phyloP scores from a whole-genome alignment of 2,888 invertebrate species.

The Nematopogon swammerdamellus region DNA sequence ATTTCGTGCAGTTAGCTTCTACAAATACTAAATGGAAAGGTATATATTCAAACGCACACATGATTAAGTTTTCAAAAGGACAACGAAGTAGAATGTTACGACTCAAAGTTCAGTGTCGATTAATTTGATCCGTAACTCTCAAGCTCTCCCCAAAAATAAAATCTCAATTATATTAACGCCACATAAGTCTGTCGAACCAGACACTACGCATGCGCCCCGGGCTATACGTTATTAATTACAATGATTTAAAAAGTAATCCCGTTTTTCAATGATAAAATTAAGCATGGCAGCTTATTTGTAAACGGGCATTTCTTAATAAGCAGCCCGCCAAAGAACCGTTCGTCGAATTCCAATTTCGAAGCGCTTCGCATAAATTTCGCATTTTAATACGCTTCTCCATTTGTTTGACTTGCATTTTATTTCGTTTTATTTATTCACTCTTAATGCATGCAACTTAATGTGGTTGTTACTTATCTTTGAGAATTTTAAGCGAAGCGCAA shows the following conservation, averaged over 20 bases:
- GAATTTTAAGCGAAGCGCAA: background rate
- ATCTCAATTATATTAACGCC: background rate
- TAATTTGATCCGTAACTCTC: background rate
- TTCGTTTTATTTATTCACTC: background rate
- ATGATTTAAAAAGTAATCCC: background rate
- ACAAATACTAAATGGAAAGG: too few relatives aligned
- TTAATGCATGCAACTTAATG: background rate
- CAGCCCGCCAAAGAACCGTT: background rate
- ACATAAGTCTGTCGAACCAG: background rate
- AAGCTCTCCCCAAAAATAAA: background rate
- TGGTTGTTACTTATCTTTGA: background rate
- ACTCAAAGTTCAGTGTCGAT: too few relatives aligned
- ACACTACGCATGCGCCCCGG: conserved; percentile 9
- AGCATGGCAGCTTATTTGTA: background rate
- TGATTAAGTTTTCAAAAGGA: too few relatives aligned
- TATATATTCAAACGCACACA: too few relatives aligned
- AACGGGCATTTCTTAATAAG: background rate
- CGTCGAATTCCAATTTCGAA: background rate
- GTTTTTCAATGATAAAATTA: background rate
- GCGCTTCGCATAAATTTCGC: background rate
- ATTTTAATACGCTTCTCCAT: background rate
- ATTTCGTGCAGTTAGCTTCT: too few relatives aligned
- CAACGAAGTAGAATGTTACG: too few relatives aligned
- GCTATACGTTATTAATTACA: conserved; percentile 31
- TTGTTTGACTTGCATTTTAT: background rate